Conservation (phyloP, 2,797 vertebrate genomes). For the Nyctibius grandis region DNA sequence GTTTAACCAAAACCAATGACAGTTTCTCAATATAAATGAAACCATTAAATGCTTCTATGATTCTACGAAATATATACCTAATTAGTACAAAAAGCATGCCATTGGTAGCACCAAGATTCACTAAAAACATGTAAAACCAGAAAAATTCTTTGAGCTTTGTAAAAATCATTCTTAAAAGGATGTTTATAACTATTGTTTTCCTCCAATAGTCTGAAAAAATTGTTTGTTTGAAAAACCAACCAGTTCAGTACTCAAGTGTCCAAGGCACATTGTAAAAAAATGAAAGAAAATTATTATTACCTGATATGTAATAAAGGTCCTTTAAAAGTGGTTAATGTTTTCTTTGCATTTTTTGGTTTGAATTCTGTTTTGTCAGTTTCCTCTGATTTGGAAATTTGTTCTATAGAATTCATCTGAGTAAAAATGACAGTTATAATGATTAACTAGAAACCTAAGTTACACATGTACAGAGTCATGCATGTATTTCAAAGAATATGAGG, state of each 20-base stretch:
- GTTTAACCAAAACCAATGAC: not conserved
- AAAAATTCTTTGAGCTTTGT: not conserved
- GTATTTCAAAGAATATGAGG: not conserved
- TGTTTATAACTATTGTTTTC: not conserved
- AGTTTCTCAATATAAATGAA: not conserved
- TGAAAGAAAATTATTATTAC: conserved; percentile 72
- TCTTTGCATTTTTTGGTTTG: conserved; percentile 83
- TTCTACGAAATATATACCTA: not conserved
- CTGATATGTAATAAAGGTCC: conserved; percentile 91
- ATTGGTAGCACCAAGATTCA: not conserved
- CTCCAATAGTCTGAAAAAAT: not conserved
- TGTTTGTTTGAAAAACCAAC: not conserved
- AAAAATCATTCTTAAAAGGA: not conserved
- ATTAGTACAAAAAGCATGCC: not conserved
- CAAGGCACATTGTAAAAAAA: not conserved
- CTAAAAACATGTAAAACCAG: not conserved
- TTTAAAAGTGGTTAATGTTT: conserved; percentile 89
- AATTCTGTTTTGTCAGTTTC: conserved; percentile 84
- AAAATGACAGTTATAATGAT: conserved; percentile 37
- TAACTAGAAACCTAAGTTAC: conserved; percentile 4
- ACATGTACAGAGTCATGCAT: not conserved
- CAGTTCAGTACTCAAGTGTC: not conserved
- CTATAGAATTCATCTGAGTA: conserved; percentile 83
- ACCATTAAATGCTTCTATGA: not conserved
- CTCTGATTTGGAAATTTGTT: conserved; percentile 82